Evolutionary conservation across 2,797 vertebrate species (phyloP), one percentile per base, ranked within the genome.

Genomic region (Astyanax mexicanus): DNA sequence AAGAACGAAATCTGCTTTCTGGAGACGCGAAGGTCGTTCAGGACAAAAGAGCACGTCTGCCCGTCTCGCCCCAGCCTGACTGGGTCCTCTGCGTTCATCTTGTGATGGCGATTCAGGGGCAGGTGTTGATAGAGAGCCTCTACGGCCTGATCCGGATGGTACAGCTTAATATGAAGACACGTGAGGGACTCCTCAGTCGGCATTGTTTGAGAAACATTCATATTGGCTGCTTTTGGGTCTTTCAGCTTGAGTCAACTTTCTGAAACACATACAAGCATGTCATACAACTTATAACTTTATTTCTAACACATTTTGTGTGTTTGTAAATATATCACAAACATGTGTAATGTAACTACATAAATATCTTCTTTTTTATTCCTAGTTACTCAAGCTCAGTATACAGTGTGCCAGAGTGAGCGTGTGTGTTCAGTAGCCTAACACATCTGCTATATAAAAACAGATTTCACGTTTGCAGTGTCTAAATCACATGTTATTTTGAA

Each of bases 101-200:
- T 89, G 21, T 84, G 83, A 5, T 81, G 87, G 37, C 19, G 83
- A 32, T 58, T 72, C 71, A 96, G 81, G 0, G 87, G 86, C n/a
- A 97, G 88, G 1, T 72, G 79, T 3, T 62, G 75, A 74, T 94
- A 98, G n/a, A 95, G 72, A 23, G 76, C 84, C n/a, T 62, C 87
- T 6, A 54, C 44, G 0, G 3, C 38, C 67, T 96, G 95, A 64
- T 90, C 88, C 0, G 96, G 95, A 74, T 99, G 93, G 83, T 95
- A 97, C 0, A 97, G 32, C 10, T 91, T 93, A 75, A 99, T 72
- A 69, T 86, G 89, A 42, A 99, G 94, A 75, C 93, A 95, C 0
- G 95, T 93, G 6, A 91, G 71, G 0, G 90, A 90, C 85, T 99
- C 96, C 81, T 99, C 95, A 0, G 97, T 99, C 67, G 94, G 93